A percentile compares a stretch with the other conserved stretches of the same genome.
phyloP scores from a whole-genome alignment of 2,888 invertebrate species.

The Cryptocephalus moraei region DNA sequence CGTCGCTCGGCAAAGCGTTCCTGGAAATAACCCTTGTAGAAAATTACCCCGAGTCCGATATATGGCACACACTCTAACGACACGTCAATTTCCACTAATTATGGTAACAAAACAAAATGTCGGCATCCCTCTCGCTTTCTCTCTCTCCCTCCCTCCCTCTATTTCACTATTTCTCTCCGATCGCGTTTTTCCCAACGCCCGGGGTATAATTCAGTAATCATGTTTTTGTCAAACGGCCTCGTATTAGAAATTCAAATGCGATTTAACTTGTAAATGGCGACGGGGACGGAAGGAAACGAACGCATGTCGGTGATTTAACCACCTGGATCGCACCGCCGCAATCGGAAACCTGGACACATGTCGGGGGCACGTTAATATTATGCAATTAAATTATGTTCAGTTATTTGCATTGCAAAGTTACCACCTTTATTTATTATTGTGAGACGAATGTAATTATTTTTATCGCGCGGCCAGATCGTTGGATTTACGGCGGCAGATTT shows the following conservation, averaged over 20 bases:
- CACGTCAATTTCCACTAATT: background rate
- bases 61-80: too few species aligned
- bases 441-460: constrained; percentile 6
- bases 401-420: constrained; percentile 10
- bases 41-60: too few species aligned
- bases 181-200: constrained; percentile 13
- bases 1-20: too few species aligned
- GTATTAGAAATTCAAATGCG: constrained; percentile 26
- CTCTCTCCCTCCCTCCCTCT: too few species aligned
- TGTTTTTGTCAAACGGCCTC: constrained; percentile 24
- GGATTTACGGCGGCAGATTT: too few species aligned
- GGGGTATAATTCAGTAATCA: constrained; percentile 24
- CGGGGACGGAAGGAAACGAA: constrained; percentile 30
- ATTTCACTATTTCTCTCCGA: background rate
- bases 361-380: constrained; percentile 14
- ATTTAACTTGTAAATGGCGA: constrained; percentile 27
- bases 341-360: constrained; percentile 18
- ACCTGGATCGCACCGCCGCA: constrained; percentile 17
- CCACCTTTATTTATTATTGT: constrained; percentile 2
- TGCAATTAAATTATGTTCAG: constrained; percentile 10
- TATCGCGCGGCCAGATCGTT: constrained; percentile 4
- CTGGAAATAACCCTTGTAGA: too few species aligned
- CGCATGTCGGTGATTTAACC: constrained; percentile 29
- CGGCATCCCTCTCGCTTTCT: background rate
- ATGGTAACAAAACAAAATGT: constrained; percentile 6